Percentiles rank a stretch among this genome's conserved stretches.
Conservation (phyloP, 2,888 invertebrate genomes). For the Ochropacha duplaris region DNA sequence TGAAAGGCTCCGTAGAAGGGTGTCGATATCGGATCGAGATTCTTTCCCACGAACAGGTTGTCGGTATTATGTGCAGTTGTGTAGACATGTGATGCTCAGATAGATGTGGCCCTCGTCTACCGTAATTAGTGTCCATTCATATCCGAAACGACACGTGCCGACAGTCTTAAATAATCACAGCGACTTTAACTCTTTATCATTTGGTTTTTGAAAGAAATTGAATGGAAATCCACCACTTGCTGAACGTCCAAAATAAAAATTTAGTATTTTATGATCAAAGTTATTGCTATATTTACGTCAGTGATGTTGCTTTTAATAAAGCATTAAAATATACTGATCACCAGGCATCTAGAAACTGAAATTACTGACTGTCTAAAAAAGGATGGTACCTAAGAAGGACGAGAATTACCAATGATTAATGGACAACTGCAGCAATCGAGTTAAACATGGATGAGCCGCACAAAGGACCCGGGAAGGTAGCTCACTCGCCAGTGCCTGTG, state of each 20-base stretch:
- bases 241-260: too few species aligned
- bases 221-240: neutral
- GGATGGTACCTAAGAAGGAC: slow-evolving; percentile 23
- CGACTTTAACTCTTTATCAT: slow-evolving; percentile 34
- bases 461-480: slow-evolving; percentile 4
- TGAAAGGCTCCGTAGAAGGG: slow-evolving; percentile 45
- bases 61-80: slow-evolving; percentile 38
- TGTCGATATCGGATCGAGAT: slow-evolving; percentile 43
- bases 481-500: slow-evolving; percentile 28
- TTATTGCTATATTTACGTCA: too few species aligned
- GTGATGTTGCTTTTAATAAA: too few species aligned
- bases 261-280: too few species aligned
- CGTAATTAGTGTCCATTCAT: slow-evolving; percentile 72
- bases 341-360: too few species aligned
- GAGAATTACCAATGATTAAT: slow-evolving; percentile 29
- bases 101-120: slow-evolving; percentile 53
- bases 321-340: too few species aligned
- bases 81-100: slow-evolving; percentile 49
- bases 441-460: slow-evolving; percentile 36
- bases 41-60: slow-evolving; percentile 61
- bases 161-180: slow-evolving; percentile 48
- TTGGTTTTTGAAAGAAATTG: slow-evolving; percentile 2
- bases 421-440: slow-evolving; percentile 32
- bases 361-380: too few species aligned
- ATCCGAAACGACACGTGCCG: slow-evolving; percentile 60